Evolutionary conservation across 2,113 vertebrate species (phyloP).

Genomic region (Perognathus longimembris): DNA sequence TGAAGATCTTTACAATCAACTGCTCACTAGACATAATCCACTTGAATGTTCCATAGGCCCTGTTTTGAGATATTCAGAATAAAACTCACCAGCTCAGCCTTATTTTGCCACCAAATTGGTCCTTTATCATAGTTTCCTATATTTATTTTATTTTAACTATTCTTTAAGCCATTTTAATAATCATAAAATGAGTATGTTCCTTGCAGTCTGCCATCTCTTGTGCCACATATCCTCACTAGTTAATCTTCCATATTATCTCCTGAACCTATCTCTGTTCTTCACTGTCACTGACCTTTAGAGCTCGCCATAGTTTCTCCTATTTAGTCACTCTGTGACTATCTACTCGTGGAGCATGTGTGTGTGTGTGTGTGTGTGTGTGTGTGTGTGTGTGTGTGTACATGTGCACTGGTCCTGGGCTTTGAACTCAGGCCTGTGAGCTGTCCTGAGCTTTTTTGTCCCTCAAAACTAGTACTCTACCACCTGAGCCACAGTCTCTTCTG

Average conservation of each 20-base stretch:
- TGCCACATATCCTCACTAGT: neutral
- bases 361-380: too few relatives aligned
- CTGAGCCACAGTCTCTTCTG: too few relatives aligned
- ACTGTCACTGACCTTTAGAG: neutral
- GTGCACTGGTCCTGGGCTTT: too few relatives aligned
- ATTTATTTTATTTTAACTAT: neutral
- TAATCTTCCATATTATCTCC: neutral
- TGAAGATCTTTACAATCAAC: neutral
- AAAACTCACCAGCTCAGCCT: neutral
- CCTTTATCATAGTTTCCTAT: neutral
- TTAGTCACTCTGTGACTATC: too few relatives aligned
- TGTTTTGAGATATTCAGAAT: neutral
- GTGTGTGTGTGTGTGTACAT: too few relatives aligned
- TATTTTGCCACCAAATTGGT: neutral
- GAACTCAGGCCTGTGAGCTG: too few relatives aligned
- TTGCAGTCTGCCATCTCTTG: neutral
- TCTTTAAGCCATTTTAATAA: constrained; percentile 7
- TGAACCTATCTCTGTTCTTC: neutral
- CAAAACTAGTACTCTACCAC: too few relatives aligned
- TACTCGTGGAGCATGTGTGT: too few relatives aligned
- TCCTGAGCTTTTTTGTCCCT: too few relatives aligned
- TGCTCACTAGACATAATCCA: neutral
- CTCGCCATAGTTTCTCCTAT: neutral
- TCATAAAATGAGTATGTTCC: neutral
- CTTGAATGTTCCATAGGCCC: neutral